Conservation (phyloP, 2,113 vertebrate genomes). For the Aldabrachelys gigantea region DNA sequence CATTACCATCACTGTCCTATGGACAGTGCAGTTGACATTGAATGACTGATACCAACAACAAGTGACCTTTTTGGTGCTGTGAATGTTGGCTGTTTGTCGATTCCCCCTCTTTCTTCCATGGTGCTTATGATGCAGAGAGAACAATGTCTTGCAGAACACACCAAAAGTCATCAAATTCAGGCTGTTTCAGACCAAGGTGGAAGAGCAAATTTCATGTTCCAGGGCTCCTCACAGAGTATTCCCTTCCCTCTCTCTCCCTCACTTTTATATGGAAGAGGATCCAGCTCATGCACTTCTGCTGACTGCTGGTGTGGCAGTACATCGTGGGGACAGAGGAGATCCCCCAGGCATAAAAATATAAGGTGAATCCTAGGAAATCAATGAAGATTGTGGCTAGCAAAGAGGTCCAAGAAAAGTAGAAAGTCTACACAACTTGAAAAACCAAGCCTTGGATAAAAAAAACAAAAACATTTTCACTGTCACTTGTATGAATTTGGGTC, state of each 20-base stretch:
- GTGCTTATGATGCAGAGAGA: neutral
- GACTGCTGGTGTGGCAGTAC: neutral
- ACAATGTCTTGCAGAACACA: neutral
- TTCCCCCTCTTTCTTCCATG: neutral
- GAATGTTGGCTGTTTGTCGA: neutral
- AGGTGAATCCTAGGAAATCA: accelerated
- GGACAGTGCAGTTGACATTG: neutral
- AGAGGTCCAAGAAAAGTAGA: neutral
- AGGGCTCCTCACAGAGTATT: neutral
- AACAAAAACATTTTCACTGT: neutral
- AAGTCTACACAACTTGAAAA: neutral
- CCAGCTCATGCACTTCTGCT: neutral
- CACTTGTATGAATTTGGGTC: neutral
- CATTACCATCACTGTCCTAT: neutral
- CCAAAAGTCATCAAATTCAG: neutral
- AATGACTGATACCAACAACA: neutral
- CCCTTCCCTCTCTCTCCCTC: neutral
- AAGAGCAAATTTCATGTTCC: neutral
- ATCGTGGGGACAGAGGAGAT: neutral
- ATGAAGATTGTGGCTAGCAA: accelerated
- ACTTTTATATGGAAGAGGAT: neutral
- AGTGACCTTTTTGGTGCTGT: neutral
- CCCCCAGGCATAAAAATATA: no score
- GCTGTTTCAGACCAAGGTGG: neutral
- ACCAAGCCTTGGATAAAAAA: neutral